Conservation (phyloP, 2,113 vertebrate species). For the Aptenodytes forsteri region DNA sequence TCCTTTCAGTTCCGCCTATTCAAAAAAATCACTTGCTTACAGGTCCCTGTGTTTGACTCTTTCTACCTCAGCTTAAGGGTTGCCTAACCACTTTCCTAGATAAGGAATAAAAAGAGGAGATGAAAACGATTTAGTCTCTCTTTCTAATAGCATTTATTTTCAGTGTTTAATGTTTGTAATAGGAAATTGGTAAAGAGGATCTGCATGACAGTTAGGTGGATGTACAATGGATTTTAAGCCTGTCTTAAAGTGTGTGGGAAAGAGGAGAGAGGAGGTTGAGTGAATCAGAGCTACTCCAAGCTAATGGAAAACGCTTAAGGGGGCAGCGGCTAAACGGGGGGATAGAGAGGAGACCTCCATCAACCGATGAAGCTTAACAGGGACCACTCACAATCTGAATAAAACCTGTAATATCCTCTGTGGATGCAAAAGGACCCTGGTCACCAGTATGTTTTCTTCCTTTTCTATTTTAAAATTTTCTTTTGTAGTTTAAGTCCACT, state of each 20-base stretch:
- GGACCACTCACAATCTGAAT: background rate
- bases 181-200: background rate
- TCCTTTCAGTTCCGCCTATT: background rate
- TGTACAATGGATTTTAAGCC: background rate
- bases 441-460: background rate
- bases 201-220: background rate
- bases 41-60: background rate
- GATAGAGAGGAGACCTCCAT: background rate
- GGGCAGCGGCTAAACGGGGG: background rate
- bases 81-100: background rate
- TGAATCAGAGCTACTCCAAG: background rate
- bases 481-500: background rate
- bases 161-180: background rate
- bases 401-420: background rate
- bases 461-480: background rate
- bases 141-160: background rate
- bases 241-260: background rate
- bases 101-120: background rate
- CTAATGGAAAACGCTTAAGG: background rate
- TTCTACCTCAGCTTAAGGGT: background rate
- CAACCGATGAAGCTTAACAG: background rate
- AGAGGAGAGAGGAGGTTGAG: background rate
- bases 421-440: background rate
- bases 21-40: background rate
- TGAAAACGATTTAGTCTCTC: background rate